Evolutionary conservation across 2,797 vertebrate genomes (phyloP).

Genomic region (Austrolebias charrua): DNA sequence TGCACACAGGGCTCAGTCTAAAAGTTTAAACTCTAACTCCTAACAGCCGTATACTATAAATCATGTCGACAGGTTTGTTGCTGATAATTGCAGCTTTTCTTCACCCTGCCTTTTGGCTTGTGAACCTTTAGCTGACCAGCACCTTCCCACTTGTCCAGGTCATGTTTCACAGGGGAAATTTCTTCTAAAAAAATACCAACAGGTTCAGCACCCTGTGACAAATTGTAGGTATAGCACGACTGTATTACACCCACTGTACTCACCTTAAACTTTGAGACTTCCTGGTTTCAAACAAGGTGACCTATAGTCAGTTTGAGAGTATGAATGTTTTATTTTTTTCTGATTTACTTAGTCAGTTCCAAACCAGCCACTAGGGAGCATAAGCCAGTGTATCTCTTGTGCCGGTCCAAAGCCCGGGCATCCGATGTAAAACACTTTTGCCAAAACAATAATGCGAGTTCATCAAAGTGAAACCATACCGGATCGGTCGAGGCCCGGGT

Average conservation of each 20-base stretch:
- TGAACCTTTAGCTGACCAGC: constrained; percentile 22
- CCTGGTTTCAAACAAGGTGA: background rate
- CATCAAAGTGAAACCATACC: too few relatives aligned
- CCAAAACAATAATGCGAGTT: too few relatives aligned
- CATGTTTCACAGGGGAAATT: constrained; percentile 44
- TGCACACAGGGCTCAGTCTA: constrained; percentile 3
- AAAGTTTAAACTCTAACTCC: constrained; percentile 40
- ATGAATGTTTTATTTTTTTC: too few relatives aligned
- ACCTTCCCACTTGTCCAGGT: constrained; percentile 13
- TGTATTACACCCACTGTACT: constrained; percentile 2
- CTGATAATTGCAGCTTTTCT: constrained; percentile 64
- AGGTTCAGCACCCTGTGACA: constrained; percentile 1
- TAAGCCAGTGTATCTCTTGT: too few relatives aligned
- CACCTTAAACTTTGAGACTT: background rate
- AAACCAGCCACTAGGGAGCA: too few relatives aligned
- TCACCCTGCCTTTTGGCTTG: constrained; percentile 39
- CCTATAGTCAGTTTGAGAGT: too few relatives aligned
- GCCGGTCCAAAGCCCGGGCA: too few relatives aligned
- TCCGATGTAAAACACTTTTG: too few relatives aligned
- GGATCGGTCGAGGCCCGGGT: too few relatives aligned
- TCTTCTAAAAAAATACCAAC: constrained; percentile 19
- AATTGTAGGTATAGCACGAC: constrained; percentile 1
- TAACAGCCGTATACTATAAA: constrained; percentile 70
- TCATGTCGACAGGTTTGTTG: constrained; percentile 73
- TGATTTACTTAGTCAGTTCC: too few relatives aligned